Evolutionary conservation across 2,797 vertebrate species (phyloP).

Genomic region (Ctenopoma kingsleyae): DNA sequence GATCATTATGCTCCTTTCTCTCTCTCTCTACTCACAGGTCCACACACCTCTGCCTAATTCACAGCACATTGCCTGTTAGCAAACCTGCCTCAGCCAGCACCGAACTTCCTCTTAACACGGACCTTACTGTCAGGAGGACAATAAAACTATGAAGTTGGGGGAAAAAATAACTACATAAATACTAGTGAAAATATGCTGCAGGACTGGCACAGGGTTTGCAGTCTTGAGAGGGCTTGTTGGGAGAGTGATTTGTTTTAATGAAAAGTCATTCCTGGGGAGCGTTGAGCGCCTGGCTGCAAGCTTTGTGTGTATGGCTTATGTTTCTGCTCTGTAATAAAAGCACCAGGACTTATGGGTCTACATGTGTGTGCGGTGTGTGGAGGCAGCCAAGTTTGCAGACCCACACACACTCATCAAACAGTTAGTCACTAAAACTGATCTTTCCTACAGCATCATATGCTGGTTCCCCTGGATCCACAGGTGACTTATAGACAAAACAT

Average conservation of each 20-base stretch:
- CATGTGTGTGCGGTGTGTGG: slow-evolving; percentile 48
- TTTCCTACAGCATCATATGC: slow-evolving; percentile 12
- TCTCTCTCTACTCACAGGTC: slow-evolving; percentile 11
- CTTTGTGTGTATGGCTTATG: slow-evolving; percentile 80
- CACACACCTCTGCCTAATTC: slow-evolving; percentile 44
- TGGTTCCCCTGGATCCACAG: slow-evolving; percentile 15
- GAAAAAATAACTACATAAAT: slow-evolving; percentile 40
- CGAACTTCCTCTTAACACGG: slow-evolving; percentile 44
- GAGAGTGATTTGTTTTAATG: slow-evolving; percentile 78
- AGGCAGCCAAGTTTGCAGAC: slow-evolving; percentile 54
- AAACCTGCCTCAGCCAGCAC: slow-evolving; percentile 37
- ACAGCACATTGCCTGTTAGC: slow-evolving; percentile 68
- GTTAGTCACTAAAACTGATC: slow-evolving; percentile 35
- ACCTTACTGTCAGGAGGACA: slow-evolving; percentile 66
- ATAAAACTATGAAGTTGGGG: slow-evolving; percentile 61
- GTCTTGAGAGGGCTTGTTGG: slow-evolving; percentile 66
- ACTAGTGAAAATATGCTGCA: slow-evolving; percentile 57
- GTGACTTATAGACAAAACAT: slow-evolving; percentile 59
- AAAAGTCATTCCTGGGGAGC: slow-evolving; percentile 77
- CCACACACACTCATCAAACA: slow-evolving; percentile 52
- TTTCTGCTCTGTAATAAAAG: slow-evolving; percentile 82
- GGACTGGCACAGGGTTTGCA: slow-evolving; percentile 62
- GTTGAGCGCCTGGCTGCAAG: slow-evolving; percentile 62
- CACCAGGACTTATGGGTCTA: slow-evolving; percentile 55
- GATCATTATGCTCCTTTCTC: slow-evolving; percentile 10